Conservation (phyloP, 1,140 invertebrate species). For the Stenopsyche tienmushanensis region DNA sequence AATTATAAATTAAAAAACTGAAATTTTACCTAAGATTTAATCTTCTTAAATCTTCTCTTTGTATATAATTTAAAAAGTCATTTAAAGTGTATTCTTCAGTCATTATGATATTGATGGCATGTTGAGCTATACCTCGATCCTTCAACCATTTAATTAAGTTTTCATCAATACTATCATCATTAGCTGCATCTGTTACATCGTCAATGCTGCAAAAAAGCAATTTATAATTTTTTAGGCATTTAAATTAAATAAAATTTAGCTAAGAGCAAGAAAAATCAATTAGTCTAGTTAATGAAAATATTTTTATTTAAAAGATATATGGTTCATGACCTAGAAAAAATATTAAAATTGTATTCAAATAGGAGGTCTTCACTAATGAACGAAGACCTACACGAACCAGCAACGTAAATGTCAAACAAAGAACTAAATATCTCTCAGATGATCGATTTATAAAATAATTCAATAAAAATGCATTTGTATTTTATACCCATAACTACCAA, state of each 20-base stretch:
- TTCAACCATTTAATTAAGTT: constrained; percentile 45
- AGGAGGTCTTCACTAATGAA: too few species aligned
- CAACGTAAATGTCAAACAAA: too few species aligned
- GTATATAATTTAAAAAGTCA: constrained; percentile 48
- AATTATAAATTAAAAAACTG: constrained; percentile 6
- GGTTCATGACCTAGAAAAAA: too few species aligned
- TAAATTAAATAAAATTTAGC: neutral
- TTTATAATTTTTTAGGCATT: neutral
- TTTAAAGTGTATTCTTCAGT: constrained; percentile 45
- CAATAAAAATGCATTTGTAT: too few species aligned
- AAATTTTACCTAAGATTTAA: constrained; percentile 46
- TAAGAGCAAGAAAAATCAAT: too few species aligned
- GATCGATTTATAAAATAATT: too few species aligned
- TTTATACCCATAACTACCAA: neutral
- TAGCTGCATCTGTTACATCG: neutral
- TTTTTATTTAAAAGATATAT: too few species aligned
- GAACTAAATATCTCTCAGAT: too few species aligned
- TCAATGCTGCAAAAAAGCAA: neutral
- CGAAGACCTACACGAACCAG: too few species aligned
- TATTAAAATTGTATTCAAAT: too few species aligned
- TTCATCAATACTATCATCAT: constrained; percentile 29
- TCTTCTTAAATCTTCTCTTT: constrained; percentile 49
- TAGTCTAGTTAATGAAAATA: too few species aligned
- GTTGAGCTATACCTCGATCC: constrained; percentile 42
- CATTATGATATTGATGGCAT: constrained; percentile 41